Percentiles rank a stretch among this genome's conserved stretches.
These are phyloP conservation scores for Pycnonotus jocosus DNA, from an alignment of 2,113 vertebrate genomes.

Conservation along the genomic window DNA sequence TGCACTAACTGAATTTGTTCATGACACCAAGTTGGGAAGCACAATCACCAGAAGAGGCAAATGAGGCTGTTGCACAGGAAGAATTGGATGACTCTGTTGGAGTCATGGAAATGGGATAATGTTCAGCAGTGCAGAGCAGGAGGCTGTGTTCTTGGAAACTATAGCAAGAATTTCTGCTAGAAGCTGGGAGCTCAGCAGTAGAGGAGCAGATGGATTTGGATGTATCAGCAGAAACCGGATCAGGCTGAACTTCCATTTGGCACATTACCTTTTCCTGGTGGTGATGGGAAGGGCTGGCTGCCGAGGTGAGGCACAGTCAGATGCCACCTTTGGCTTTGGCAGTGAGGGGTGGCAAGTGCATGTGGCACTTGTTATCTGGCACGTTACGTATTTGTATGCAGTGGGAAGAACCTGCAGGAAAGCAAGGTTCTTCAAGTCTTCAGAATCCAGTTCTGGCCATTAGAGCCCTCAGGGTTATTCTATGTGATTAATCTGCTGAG, in stretches of 20 bases:
- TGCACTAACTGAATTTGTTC: not conserved
- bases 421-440: not conserved
- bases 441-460: not conserved
- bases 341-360: not conserved
- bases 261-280: not conserved
- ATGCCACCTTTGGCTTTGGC: not conserved
- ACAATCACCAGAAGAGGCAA: not conserved
- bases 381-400: not conserved
- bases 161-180: not conserved
- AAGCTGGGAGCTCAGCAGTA: not conserved
- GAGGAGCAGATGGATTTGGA: not conserved
- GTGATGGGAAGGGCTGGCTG: not conserved
- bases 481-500: not conserved
- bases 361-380: not conserved
- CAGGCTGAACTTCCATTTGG: not conserved
- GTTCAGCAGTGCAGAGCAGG: not conserved
- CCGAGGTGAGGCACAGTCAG: rapidly evolving
- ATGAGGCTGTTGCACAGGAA: not conserved
- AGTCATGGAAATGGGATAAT: not conserved
- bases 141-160: not conserved
- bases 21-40: not conserved
- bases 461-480: not conserved
- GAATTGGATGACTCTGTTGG: not conserved
- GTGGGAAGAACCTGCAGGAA: not conserved
- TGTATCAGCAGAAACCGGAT: not conserved